Evolutionary conservation across 2,888 invertebrate genomes (phyloP).

Genomic region (Acholoe squamosa): DNA sequence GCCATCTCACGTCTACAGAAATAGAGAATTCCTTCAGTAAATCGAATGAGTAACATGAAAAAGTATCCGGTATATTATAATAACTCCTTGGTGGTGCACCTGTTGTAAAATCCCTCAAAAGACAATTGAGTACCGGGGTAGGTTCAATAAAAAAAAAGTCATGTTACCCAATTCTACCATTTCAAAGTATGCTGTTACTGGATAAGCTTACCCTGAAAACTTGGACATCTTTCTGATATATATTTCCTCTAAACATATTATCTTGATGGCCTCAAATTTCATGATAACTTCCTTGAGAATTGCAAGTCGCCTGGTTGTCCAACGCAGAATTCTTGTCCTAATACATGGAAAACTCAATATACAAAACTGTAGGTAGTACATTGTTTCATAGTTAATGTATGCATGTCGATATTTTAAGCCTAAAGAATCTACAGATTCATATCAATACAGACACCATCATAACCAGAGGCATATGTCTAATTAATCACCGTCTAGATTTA

Average conservation of each 20-base stretch:
- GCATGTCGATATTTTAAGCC: not conserved
- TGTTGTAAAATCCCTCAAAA: no score
- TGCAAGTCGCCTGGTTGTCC: slow-evolving; percentile 17
- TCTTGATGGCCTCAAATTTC: slow-evolving; percentile 4
- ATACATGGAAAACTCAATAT: not conserved
- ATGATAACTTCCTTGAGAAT: not conserved
- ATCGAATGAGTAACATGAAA: no score
- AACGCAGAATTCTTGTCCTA: not conserved
- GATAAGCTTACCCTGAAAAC: not conserved
- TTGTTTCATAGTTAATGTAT: not conserved
- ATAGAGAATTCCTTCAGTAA: no score
- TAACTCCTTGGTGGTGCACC: no score
- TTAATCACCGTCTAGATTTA: not conserved
- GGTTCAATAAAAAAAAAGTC: no score
- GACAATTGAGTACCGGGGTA: no score
- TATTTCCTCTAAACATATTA: slow-evolving; percentile 10
- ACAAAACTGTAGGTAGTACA: not conserved
- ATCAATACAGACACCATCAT: no score
- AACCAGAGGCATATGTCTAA: not conserved
- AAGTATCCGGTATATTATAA: no score
- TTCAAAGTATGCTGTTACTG: not conserved
- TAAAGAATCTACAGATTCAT: no score
- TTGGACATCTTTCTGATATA: not conserved
- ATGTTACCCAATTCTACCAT: no score
- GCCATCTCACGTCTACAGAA: not conserved